Base-by-base conservation (phyloP, 2,888 invertebrate species). In the Sympetrum striolatum region DNA sequence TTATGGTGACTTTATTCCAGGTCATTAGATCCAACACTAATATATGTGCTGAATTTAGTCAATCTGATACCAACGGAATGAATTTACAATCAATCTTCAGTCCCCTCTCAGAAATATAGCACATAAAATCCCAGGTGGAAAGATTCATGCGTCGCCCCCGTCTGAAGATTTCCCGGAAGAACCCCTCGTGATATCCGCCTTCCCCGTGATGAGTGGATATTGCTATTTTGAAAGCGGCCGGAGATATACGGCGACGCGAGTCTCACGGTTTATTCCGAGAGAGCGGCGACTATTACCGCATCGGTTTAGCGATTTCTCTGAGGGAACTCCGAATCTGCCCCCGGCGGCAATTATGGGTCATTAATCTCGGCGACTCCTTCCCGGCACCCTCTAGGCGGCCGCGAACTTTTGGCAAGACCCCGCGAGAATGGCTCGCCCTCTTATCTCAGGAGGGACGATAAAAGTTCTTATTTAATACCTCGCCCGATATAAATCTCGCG, bases 121-220 rank as follows among this genome's bases (percentile, higher is more conserved):
- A 14, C 53, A 53, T 53, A 18, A 18, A 53, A 18, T 15, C 53
- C 53, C 53, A 53, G 1, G 53, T 10, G 53, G 53, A n/a, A 37
- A 60, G 86, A 60, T 86, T 35, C 58, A 86, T 22, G 86, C 25
- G 64, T 10, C 8, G 60, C 37, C 35, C 37, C 53, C 58, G 58
- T 86, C 82, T 35, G 37, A 37, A 39, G 60, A 58, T 18, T 60
- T 86, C 37, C 37, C 37, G 6, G 10, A 22, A 58, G 22, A n/a
- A 31, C 58, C 60, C 35, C 37, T 58, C 35, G 25, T 35, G 31
- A 35, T 82, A 60, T 44, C 44, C 44, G 44, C 44, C 44, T 44
- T 44, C 53, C 31, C 86, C n/a, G 14, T 86, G 86, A 64, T 86
- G 60, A 86, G 86, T 86, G 86, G 86, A 86, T 86, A 60, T 86